A percentile compares a stretch with the other conserved stretches of the same genome.
Conservation (phyloP, 53 echinoderm and acorn worm genomes). For the Henricia sp. region DNA sequence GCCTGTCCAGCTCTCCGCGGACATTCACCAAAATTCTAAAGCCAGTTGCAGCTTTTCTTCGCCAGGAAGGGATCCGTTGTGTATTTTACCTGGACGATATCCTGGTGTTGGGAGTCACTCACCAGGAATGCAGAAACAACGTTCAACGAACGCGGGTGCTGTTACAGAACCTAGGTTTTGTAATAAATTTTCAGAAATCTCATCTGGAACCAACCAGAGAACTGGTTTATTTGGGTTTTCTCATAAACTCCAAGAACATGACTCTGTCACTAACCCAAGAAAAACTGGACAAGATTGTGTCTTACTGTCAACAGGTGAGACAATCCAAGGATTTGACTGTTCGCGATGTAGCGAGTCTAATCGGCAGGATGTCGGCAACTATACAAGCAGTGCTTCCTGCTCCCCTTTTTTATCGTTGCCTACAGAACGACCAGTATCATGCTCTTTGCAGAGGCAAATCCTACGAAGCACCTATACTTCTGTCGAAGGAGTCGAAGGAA, state of each 20-base stretch:
- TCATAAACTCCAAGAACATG: background rate
- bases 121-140: too few relatives aligned
- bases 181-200: too few relatives aligned
- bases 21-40: too few relatives aligned
- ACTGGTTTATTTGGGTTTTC: background rate
- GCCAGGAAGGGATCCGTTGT: too few relatives aligned
- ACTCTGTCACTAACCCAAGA: background rate
- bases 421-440: background rate
- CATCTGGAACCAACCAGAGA: background rate
- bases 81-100: too few relatives aligned
- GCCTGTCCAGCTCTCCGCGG: too few relatives aligned
- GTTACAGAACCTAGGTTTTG: too few relatives aligned
- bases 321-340: background rate
- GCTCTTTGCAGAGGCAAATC: background rate
- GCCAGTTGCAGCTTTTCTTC: too few relatives aligned
- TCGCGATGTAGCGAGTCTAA: background rate
- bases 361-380: background rate
- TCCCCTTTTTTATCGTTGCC: background rate
- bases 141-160: too few relatives aligned
- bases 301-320: background rate
- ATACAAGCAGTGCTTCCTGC: background rate
- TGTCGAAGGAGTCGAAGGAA: background rate
- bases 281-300: background rate
- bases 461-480: background rate
- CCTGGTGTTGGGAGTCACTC: too few relatives aligned